These are phyloP conservation scores for Dicentrarchus labrax DNA, from an alignment of 2,113 vertebrate species.

Conservation along the genomic window DNA sequence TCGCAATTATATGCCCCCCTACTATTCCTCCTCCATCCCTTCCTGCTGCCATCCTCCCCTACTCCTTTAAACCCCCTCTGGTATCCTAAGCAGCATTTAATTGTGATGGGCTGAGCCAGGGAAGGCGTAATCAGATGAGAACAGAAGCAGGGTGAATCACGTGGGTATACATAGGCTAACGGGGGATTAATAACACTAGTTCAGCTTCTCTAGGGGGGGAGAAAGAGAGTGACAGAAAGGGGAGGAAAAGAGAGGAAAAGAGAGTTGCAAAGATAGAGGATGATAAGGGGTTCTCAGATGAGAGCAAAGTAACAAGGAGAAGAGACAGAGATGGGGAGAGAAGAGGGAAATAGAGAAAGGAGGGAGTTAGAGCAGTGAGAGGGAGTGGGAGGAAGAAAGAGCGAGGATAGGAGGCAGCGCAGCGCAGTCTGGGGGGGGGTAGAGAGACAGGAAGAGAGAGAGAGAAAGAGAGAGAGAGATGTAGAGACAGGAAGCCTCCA, in stretches of 20 bases:
- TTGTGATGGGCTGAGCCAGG: slow-evolving; percentile 79
- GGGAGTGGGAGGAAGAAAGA: slow-evolving; percentile 81
- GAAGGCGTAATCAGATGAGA: slow-evolving; percentile 84
- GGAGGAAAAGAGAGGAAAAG: slow-evolving; percentile 41
- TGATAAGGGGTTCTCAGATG: slow-evolving; percentile 71
- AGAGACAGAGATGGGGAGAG: slow-evolving; percentile 63
- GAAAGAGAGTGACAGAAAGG: slow-evolving; percentile 48
- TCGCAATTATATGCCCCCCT: slow-evolving; percentile 69
- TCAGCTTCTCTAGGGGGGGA: slow-evolving; percentile 60
- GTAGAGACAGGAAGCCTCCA: slow-evolving; percentile 76
- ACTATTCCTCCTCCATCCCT: slow-evolving; percentile 54
- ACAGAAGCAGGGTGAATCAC: slow-evolving; percentile 70
- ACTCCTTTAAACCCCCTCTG: slow-evolving; percentile 67
- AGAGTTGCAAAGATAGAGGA: slow-evolving; percentile 63
- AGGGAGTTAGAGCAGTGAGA: slow-evolving; percentile 77
- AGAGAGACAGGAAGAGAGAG: slow-evolving; percentile 29
- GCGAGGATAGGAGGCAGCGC: slow-evolving; percentile 77
- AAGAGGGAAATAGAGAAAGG: slow-evolving; percentile 68
- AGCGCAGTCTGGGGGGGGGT: slow-evolving; percentile 66
- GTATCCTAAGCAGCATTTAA: slow-evolving; percentile 83
- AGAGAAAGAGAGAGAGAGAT: slow-evolving; percentile 60
- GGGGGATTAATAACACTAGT: slow-evolving; percentile 81
- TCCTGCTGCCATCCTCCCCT: slow-evolving; percentile 59
- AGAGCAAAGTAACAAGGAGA: slow-evolving; percentile 45
- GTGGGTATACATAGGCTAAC: slow-evolving; percentile 71